Conservation (phyloP, 2,113 vertebrate genomes). For the Perca flavescens region DNA sequence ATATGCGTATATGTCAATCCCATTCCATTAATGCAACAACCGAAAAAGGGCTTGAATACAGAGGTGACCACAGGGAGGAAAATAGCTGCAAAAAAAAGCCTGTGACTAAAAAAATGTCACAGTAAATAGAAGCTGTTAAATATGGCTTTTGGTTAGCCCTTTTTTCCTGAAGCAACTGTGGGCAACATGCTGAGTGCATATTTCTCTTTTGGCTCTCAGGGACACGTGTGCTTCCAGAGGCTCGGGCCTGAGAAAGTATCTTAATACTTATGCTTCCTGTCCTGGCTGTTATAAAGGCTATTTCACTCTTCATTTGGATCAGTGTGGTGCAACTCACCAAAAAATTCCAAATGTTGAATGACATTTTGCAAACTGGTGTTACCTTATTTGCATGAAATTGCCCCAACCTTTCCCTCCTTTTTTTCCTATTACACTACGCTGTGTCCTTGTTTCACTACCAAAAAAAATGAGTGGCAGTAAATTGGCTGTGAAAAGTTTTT, state of each 20-base stretch:
- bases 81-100: background rate
- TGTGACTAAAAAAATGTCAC: constrained; percentile 68
- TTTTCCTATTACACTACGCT: background rate
- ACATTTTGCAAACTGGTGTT: constrained; percentile 33
- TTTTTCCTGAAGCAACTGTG: constrained; percentile 32
- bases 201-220: constrained; percentile 39
- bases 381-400: constrained; percentile 55
- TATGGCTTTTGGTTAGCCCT: constrained; percentile 57
- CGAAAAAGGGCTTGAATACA: constrained; percentile 39
- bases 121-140: constrained; percentile 60
- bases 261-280: constrained; percentile 16
- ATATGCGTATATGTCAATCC: constrained; percentile 20
- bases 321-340: background rate
- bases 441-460: constrained; percentile 11
- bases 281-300: background rate
- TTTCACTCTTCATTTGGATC: constrained; percentile 14
- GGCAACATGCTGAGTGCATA: constrained; percentile 53
- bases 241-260: constrained; percentile 23
- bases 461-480: constrained; percentile 7
- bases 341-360: constrained; percentile 14
- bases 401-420: background rate
- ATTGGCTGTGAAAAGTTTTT: constrained; percentile 2
- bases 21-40: constrained; percentile 39
- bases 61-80: constrained; percentile 56
- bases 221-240: constrained; percentile 2